Conservation (phyloP, 1,140 invertebrate genomes). For the Chymomyza costata region DNA sequence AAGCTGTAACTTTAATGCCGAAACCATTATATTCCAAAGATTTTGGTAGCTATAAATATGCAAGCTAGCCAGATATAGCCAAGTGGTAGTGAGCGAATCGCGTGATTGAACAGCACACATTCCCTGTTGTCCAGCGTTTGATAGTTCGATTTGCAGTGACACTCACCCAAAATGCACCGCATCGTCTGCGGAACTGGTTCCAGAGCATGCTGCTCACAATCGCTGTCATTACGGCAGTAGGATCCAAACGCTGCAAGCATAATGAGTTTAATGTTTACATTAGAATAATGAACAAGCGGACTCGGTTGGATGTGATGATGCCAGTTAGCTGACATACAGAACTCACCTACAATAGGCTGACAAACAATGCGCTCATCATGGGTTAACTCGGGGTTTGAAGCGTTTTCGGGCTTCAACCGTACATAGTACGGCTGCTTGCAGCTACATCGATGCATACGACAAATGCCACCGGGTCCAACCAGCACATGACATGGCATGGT, state of each 20-base stretch:
- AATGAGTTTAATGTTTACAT: not conserved
- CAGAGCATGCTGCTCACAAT: slow-evolving; percentile 37
- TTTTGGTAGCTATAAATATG: too few relatives aligned
- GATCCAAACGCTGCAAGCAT: slow-evolving; percentile 18
- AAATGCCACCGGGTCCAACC: slow-evolving; percentile 27
- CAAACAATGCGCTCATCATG: slow-evolving; percentile 7
- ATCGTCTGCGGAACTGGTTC: slow-evolving; percentile 3
- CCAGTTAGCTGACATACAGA: too few relatives aligned
- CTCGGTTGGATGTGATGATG: too few relatives aligned
- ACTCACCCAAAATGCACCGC: slow-evolving; percentile 42
- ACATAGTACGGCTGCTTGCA: slow-evolving; percentile 32
- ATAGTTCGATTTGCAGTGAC: slow-evolving; percentile 23
- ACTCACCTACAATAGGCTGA: slow-evolving; percentile 11
- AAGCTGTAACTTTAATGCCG: too few relatives aligned
- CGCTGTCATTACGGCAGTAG: slow-evolving; percentile 29
- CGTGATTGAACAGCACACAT: slow-evolving; percentile 13
- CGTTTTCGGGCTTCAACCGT: not conserved
- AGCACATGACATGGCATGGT: slow-evolving; percentile 27
- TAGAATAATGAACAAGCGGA: too few relatives aligned
- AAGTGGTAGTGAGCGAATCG: too few relatives aligned
- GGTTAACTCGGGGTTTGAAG: not conserved
- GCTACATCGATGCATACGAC: slow-evolving; percentile 31
- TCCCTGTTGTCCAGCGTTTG: slow-evolving; percentile 17
- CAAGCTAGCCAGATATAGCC: too few relatives aligned
- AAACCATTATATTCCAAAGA: too few relatives aligned